phyloP scores from a whole-genome alignment of 2,113 vertebrate species.

The Nyctibius bracteatus region DNA sequence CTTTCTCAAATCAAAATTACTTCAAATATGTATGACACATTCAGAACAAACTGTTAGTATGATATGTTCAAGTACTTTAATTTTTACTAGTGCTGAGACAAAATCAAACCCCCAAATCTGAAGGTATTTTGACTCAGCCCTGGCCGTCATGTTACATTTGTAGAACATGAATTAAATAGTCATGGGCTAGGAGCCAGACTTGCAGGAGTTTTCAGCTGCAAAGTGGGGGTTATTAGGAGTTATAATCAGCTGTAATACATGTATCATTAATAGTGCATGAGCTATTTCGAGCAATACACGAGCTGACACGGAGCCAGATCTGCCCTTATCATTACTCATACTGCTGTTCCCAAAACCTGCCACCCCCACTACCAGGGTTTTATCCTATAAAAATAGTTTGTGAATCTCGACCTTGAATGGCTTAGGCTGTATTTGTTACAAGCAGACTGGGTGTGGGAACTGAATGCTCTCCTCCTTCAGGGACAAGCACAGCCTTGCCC shows the following conservation, averaged over 20 bases:
- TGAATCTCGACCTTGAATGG: not conserved
- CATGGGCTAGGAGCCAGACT: not conserved
- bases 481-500: not conserved
- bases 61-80: not conserved
- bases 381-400: not conserved
- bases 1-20: not conserved
- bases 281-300: not conserved
- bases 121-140: not conserved
- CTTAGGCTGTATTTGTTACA: not conserved
- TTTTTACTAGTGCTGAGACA: not conserved
- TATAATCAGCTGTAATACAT: not conserved
- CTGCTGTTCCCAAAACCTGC: not conserved
- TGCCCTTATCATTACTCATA: not conserved
- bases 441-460: not conserved
- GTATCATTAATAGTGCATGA: not conserved
- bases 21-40: not conserved
- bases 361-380: not conserved
- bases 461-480: not conserved
- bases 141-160: not conserved
- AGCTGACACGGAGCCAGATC: not conserved
- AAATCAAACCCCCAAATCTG: not conserved
- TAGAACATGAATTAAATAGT: not conserved
- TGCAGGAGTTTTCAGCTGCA: not conserved
- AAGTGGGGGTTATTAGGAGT: not conserved
- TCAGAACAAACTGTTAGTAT: not conserved